A percentile compares a stretch with the other conserved stretches of the same genome.
Conservation (phyloP, 2,888 invertebrate species). For the Brachylomia viminalis region DNA sequence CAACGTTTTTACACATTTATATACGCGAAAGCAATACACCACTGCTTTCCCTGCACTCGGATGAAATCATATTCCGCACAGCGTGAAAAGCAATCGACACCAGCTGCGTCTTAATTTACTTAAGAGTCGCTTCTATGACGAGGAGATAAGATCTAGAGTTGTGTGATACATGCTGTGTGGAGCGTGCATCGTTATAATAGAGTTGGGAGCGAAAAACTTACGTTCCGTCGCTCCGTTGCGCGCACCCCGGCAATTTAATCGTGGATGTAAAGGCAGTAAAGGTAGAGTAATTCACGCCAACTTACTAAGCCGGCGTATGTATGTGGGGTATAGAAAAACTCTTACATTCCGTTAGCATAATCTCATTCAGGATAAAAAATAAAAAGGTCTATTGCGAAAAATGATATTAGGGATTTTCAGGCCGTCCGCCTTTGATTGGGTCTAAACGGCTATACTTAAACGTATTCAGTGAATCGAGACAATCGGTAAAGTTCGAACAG, state of each 20-base stretch:
- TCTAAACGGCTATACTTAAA: slow-evolving; percentile 25
- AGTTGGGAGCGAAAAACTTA: slow-evolving; percentile 73
- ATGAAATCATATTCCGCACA: slow-evolving; percentile 82
- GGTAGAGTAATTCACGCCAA: slow-evolving; percentile 56
- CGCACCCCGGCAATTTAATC: slow-evolving; percentile 69
- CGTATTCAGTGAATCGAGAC: slow-evolving; percentile 35
- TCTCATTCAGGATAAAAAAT: slow-evolving; percentile 35
- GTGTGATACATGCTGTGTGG: slow-evolving; percentile 40
- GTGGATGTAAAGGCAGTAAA: slow-evolving; percentile 64
- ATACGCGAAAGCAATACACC: slow-evolving; percentile 74
- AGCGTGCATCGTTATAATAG: slow-evolving; percentile 69
- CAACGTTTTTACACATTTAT: slow-evolving; percentile 58
- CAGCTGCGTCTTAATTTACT: slow-evolving; percentile 47
- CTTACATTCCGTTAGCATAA: slow-evolving; percentile 35
- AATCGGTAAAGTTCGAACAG: slow-evolving; percentile 25
- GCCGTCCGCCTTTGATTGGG: slow-evolving; percentile 11
- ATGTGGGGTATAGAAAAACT: slow-evolving; percentile 22
- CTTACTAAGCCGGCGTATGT: slow-evolving; percentile 18
- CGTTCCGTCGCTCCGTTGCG: slow-evolving; percentile 75
- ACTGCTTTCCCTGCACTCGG: slow-evolving; percentile 79
- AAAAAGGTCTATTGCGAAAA: slow-evolving; percentile 46
- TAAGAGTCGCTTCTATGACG: slow-evolving; percentile 57
- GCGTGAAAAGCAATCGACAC: slow-evolving; percentile 81
- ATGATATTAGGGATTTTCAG: slow-evolving; percentile 37
- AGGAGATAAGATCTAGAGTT: slow-evolving; percentile 68